Base-by-base conservation (phyloP, 2,113 vertebrate species). In the Anhinga anhinga region DNA sequence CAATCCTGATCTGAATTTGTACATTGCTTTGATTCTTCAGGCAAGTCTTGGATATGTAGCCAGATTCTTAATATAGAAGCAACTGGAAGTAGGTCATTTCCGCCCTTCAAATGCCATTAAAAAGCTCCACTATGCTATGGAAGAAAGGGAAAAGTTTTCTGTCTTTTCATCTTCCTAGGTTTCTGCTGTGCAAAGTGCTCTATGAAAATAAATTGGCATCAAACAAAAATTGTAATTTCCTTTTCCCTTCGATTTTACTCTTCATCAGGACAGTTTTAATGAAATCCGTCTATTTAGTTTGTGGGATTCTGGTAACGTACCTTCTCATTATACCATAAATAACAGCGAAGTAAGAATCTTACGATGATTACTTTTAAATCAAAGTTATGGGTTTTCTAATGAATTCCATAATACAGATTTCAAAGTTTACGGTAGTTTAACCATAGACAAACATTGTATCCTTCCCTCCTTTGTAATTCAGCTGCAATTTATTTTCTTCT, bases 351-450 rank as follows among this genome's bases (percentile, higher is more conserved):
- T 85, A 90, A 91, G 86, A 97, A 95, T 93, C 82, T 91, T 96
- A 45, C 0, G 6, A 77, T 53, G 92, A 90, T 92, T 95, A 78
- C 90, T 95, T 97, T 94, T 94, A 90, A 83, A 96, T 93, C 81
- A 95, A 86, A 97, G 87, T 97, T 94, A 95, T 74, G 90, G 81
- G 93, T 87, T 96, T 83, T 92, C 13, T 92, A 80, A 88, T 86
- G 66, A 38, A 83, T 80, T 97, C 65, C 88, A 81, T 88, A 95
- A 92, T 94, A 87, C 58, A 89, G 84, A 94, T 96, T 97, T 97
- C 86, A 97, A 97, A 97, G 95, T 96, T 96, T 96, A 86, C 95
- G 96, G 91, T 87, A 92, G 90, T 97, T 96, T 96, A 86, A 96
- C 81, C 95, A 94, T 96, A 96, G 83, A 92, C 91, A 97, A 96